phyloP scores from a whole-genome alignment of 2,888 invertebrate genomes.

The Lasius platythorax region DNA sequence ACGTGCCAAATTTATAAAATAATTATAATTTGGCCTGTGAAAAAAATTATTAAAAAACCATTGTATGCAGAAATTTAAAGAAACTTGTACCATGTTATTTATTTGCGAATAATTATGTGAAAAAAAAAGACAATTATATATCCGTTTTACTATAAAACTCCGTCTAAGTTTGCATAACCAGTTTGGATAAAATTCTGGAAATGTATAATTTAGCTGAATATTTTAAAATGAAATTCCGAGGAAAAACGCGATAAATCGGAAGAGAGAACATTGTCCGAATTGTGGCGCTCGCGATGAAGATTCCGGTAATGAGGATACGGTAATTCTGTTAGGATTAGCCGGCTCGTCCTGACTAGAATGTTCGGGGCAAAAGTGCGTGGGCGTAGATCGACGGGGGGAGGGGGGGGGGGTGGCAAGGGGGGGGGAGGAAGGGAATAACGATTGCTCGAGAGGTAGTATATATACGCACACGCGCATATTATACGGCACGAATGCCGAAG shows the following conservation, averaged over 20 bases:
- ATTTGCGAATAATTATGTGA: background rate
- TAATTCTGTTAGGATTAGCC: slow-evolving; percentile 76
- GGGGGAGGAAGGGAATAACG: slow-evolving; percentile 66
- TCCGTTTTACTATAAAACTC: background rate
- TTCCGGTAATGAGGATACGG: slow-evolving; percentile 69
- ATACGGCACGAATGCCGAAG: slow-evolving; percentile 50
- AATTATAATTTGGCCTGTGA: background rate
- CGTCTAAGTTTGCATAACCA: background rate
- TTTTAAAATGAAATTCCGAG: background rate
- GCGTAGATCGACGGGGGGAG: slow-evolving; percentile 63
- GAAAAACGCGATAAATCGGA: background rate
- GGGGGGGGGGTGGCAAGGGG: slow-evolving; percentile 26
- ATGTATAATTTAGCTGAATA: background rate
- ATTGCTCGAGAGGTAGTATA: slow-evolving; percentile 65
- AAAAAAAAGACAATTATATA: background rate
- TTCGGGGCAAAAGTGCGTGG: slow-evolving; percentile 75
- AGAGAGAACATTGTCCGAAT: slow-evolving; percentile 17
- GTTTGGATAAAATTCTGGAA: background rate
- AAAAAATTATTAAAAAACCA: background rate
- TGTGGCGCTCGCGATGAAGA: slow-evolving; percentile 53
- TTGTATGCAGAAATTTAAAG: background rate
- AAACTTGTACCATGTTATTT: background rate
- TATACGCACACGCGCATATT: slow-evolving; percentile 9
- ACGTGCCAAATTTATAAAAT: background rate
- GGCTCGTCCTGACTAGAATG: slow-evolving; percentile 70